Base-by-base conservation (phyloP, 2,113 vertebrate species). In the Ahaetulla prasina region DNA sequence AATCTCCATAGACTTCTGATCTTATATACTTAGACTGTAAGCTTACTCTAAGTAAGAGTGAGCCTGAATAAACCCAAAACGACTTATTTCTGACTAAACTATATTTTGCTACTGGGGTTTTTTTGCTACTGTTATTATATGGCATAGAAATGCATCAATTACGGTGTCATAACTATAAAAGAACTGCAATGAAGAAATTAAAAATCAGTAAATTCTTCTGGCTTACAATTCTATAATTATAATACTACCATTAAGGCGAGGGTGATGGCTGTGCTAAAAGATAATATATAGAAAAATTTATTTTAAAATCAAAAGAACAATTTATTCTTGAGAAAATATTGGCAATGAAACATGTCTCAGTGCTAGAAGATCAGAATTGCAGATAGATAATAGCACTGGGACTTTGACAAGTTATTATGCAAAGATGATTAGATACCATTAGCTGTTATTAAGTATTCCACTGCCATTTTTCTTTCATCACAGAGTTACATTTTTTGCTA, bases 271-370 rank as follows among this genome's bases (percentile, higher is more conserved):
- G 50, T 94, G 52, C 52, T 47, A 27, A 27, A 92, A 68, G 52
- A 91, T 88, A 14, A 91, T 49, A 25, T 0, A 89, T 55, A n/a
- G 54, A 92, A 92, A 60, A 57, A 80, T 93, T 94, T 90, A 91
- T 4, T 27, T 47, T 54, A 80, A 94, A 93, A 47, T 8, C 1
- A 23, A 49, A 84, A 50, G 93, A 94, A 88, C 86, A 94, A 85
- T 92, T 94, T 49, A 25, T 30, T 86, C 80, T 8, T 10, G 89
- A 94, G 92, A 60, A 95, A 96, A 93, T 57, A 80, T 18, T 92
- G 50, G 23, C 52, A 89, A 92, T 89, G 60, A 63, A 92, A 91
- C 92, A 35, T 47, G 47, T 53, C 87, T 49, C 68, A 95, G 90
- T 18, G 89, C 27, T 94, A 95, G 87, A 88, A 47, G 89, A 0